Evolutionary conservation across 2,113 vertebrate species (phyloP).

Genomic region (Thamnaconus septentrionalis): DNA sequence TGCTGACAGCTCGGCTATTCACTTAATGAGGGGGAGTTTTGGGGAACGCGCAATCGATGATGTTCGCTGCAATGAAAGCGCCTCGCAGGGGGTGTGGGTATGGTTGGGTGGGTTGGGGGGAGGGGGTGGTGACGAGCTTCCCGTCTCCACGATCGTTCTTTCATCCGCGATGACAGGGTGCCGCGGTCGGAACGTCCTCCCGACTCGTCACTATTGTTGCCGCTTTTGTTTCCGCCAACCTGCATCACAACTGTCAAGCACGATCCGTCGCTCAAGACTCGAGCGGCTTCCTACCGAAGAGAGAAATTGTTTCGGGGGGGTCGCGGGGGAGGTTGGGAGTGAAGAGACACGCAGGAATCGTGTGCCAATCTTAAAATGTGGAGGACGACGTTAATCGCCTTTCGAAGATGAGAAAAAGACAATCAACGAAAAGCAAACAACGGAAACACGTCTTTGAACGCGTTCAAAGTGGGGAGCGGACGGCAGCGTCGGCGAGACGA

Average conservation of each 20-base stretch:
- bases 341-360: too few relatives aligned
- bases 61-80: not conserved
- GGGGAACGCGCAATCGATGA: slow-evolving; percentile 12
- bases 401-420: too few relatives aligned
- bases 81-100: not conserved
- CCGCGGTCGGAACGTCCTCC: slow-evolving; percentile 19
- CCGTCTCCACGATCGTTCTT: not conserved
- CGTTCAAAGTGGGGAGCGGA: not conserved
- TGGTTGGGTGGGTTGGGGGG: too few relatives aligned
- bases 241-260: slow-evolving; percentile 8
- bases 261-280: slow-evolving; percentile 14
- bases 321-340: too few relatives aligned
- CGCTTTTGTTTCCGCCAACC: not conserved
- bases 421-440: too few relatives aligned
- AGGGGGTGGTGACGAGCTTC: slow-evolving; percentile 2
- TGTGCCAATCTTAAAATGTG: too few relatives aligned
- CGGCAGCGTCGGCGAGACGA: slow-evolving; percentile 13
- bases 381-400: too few relatives aligned
- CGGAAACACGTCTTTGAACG: too few relatives aligned
- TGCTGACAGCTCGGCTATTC: slow-evolving; percentile 4
- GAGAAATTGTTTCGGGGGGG: too few relatives aligned
- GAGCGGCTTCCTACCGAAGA: not conserved
- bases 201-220: not conserved
- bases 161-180: slow-evolving; percentile 17
- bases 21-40: not conserved